Conservation (phyloP, 2,888 invertebrate species). For the Cordilura impudica region DNA sequence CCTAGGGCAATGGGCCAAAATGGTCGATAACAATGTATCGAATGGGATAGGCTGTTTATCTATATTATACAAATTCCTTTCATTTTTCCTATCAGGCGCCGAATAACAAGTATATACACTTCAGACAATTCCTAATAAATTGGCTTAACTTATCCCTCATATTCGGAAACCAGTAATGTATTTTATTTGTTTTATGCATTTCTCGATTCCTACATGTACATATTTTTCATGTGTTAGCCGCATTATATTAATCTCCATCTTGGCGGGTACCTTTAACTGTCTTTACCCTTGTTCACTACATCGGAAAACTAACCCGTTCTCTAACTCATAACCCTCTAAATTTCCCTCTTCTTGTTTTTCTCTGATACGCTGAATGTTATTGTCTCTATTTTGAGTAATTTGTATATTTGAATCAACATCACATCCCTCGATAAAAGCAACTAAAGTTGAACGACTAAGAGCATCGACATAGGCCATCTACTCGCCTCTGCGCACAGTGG, state of each 20-base stretch:
- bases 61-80: not conserved
- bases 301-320: not conserved
- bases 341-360: too few relatives aligned
- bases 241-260: conserved; percentile 47
- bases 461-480: too few relatives aligned
- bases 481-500: too few relatives aligned
- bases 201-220: conserved; percentile 65
- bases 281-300: conserved; percentile 21
- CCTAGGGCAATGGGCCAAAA: not conserved
- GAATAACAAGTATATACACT: not conserved
- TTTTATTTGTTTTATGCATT: conserved; percentile 66
- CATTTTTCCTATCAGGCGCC: not conserved
- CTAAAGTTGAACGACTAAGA: not conserved
- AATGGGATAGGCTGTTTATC: not conserved
- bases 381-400: too few relatives aligned
- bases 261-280: not conserved
- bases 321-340: too few relatives aligned
- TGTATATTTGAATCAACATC: too few relatives aligned
- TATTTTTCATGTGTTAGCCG: conserved; percentile 63
- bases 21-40: not conserved
- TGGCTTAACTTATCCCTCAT: conserved; percentile 13
- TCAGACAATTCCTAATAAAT: conserved; percentile 6
- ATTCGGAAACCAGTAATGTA: conserved; percentile 14
- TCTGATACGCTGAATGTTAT: too few relatives aligned
- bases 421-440: too few relatives aligned